Evolutionary conservation across 2,888 invertebrate genomes (phyloP).

Genomic region (Tenthredo notha): DNA sequence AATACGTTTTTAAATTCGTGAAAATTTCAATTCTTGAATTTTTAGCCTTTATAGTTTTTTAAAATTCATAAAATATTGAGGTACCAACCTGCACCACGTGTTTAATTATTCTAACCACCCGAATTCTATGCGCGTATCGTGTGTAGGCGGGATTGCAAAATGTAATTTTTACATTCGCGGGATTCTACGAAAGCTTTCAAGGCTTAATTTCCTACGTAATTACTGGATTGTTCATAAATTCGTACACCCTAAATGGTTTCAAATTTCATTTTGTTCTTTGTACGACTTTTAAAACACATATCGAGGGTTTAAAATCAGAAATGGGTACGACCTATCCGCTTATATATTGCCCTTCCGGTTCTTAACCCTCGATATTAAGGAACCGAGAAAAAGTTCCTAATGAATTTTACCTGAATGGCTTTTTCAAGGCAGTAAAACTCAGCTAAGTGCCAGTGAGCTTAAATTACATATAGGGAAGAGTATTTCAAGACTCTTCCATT

Average conservation of each 20-base stretch:
- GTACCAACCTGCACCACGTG: neutral
- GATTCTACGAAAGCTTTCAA: neutral
- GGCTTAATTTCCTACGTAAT: neutral
- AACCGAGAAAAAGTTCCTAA: neutral
- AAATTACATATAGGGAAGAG: neutral
- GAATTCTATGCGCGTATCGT: neutral
- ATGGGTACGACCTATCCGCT: neutral
- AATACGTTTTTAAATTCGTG: neutral
- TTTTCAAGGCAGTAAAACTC: neutral
- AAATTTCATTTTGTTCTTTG: neutral
- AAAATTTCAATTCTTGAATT: neutral
- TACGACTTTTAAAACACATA: neutral
- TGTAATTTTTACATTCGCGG: neutral
- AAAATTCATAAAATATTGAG: neutral
- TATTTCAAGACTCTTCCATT: neutral
- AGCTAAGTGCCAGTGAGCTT: neutral
- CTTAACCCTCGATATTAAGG: constrained; percentile 3
- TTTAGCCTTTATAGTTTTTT: neutral
- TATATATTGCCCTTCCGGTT: neutral
- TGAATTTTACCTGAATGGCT: neutral
- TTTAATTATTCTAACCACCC: neutral
- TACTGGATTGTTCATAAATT: neutral
- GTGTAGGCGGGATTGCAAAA: neutral
- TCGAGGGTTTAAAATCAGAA: neutral
- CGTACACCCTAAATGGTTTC: neutral